These are phyloP conservation scores for Heliconius hewitsoni DNA, from an alignment of 1,140 invertebrate species.

Conservation along the genomic window DNA sequence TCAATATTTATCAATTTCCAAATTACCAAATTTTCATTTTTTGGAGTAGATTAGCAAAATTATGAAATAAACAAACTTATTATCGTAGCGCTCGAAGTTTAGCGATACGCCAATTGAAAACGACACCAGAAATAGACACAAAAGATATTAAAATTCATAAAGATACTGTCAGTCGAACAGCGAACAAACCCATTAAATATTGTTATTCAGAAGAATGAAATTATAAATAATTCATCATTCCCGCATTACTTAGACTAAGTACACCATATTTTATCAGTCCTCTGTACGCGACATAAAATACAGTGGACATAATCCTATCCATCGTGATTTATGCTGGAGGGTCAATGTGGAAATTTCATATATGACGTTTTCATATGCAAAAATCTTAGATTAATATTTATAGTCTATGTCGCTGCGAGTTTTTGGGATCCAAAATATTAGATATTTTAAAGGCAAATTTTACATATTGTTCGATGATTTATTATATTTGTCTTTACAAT, in stretches of 20 bases:
- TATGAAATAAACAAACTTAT: background rate
- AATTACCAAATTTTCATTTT: no score
- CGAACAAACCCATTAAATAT: constrained; percentile 24
- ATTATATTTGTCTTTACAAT: background rate
- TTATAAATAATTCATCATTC: constrained; percentile 74
- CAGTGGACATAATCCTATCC: constrained; percentile 74
- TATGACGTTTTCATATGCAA: constrained; percentile 32
- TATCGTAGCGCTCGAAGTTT: background rate
- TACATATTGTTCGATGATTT: background rate
- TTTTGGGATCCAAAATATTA: background rate
- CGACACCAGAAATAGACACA: background rate
- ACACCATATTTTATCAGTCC: constrained; percentile 71
- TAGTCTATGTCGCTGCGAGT: background rate
- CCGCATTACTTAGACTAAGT: constrained; percentile 71
- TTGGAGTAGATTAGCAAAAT: background rate
- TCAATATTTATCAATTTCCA: no score
- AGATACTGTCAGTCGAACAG: background rate
- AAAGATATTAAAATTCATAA: constrained; percentile 2
- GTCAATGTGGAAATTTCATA: constrained; percentile 66
- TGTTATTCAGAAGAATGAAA: constrained; percentile 57
- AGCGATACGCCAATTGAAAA: constrained; percentile 6
- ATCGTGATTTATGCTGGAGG: constrained; percentile 74
- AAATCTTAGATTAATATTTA: constrained; percentile 32
- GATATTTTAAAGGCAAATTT: background rate
- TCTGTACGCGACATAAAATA: constrained; percentile 73